phyloP scores from a whole-genome alignment of 2,113 vertebrate genomes.

The Riparia riparia region DNA sequence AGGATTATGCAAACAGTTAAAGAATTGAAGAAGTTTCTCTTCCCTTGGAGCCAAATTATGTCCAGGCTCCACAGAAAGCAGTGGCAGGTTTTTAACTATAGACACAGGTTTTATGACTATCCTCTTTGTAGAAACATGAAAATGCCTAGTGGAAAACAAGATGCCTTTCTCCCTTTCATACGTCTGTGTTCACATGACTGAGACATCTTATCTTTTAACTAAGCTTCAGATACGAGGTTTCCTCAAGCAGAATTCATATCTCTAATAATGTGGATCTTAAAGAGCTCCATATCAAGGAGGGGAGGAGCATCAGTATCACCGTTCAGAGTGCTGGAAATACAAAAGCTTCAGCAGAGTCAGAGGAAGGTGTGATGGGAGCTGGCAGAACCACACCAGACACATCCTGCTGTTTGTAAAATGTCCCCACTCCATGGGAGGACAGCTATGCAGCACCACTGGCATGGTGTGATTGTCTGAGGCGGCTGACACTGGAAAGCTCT shows the following conservation, averaged over 20 bases:
- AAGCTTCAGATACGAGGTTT: neutral
- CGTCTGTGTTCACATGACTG: neutral
- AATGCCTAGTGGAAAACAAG: neutral
- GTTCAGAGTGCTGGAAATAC: neutral
- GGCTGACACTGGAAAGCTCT: neutral
- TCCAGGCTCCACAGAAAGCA: neutral
- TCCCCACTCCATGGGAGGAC: neutral
- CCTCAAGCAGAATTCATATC: neutral
- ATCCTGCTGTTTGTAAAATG: neutral
- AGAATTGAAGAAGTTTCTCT: neutral
- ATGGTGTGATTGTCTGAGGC: neutral
- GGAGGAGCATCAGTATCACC: rapidly evolving
- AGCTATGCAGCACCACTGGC: neutral
- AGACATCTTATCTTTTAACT: neutral
- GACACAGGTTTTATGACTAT: neutral
- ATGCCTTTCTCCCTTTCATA: neutral
- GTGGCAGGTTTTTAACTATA: neutral
- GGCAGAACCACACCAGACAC: neutral
- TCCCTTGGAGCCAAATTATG: neutral
- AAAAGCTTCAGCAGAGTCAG: neutral
- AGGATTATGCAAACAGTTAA: neutral
- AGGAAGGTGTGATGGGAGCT: neutral
- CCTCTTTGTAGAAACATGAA: neutral
- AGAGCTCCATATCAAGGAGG: neutral
- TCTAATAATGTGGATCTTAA: neutral